Evolutionary conservation across 2,797 vertebrate species (phyloP), one percentile per base, ranked within the genome.

Genomic region (Acanthopagrus latus): DNA sequence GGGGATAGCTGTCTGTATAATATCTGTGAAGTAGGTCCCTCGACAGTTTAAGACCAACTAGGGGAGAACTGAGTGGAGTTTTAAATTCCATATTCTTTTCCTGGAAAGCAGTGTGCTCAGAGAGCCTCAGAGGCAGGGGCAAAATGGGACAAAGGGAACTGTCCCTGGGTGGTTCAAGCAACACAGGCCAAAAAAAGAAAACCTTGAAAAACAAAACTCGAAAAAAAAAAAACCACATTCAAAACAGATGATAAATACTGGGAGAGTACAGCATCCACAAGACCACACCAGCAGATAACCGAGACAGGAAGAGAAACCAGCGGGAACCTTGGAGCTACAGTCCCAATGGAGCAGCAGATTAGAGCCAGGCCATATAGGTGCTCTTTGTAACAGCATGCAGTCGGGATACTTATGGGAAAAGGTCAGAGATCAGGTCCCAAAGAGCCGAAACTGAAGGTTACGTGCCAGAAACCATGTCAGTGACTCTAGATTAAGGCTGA

Each of bases 271-370:
- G 29, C 50, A 54, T 66, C 38, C 12, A 52, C 5, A 16, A 33
- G 20, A 57, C 6, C 9, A 51, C 16, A 23, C 23, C 4, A 44
- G n/a, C 44, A 44, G 21, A 57, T 46, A 23, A 27, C 10, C 1
- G 20, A 7, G 54, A 64, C 44, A 64, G 64, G 64, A 60, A 60
- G 13, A 9, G 29, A 44, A 64, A 62, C 12, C 64, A 62, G 70
- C 21, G 6, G 29, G 63, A 68, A 63, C 1, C 46, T 62, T 20
- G 33, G 20, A 48, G 33, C 16, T 48, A 27, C 43, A 20, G 64
- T 44, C 52, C 46, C 52, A 18, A 52, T 0, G 3, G 46, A 71
- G 9, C 16, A 52, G 10, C n/a, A n/a, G 51, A 48, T 2, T 3
- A 29, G 33, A 50, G 10, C 29, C 43, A 12, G 27, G n/a, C 41